Conservation (phyloP, 2,797 vertebrate species). For the Trachurus trachurus region DNA sequence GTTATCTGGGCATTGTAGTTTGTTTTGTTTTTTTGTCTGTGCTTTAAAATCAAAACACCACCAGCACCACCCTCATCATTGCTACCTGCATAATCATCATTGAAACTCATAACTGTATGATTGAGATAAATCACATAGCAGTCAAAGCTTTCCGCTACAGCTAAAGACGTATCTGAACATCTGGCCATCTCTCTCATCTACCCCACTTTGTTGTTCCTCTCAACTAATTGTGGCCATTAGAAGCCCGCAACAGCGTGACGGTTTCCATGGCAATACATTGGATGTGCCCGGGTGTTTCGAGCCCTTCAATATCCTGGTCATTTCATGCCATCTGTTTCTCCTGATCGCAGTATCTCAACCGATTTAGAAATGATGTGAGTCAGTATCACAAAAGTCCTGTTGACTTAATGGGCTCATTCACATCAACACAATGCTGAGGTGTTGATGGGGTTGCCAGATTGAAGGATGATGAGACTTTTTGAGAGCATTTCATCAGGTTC, state of each 20-base stretch:
- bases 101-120: constrained; percentile 41
- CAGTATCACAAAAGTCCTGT: constrained; percentile 38
- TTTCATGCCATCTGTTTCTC: constrained; percentile 81
- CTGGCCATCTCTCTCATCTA: constrained; percentile 68
- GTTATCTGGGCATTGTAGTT: not conserved
- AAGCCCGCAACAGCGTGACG: constrained; percentile 70
- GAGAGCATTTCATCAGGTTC: constrained; percentile 32
- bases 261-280: constrained; percentile 76
- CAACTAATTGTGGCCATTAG: constrained; percentile 77
- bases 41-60: constrained; percentile 18
- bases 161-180: constrained; percentile 72
- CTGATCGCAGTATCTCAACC: constrained; percentile 55
- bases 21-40: constrained; percentile 6
- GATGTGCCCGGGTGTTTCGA: constrained; percentile 59
- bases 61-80: constrained; percentile 46
- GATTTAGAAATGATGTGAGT: constrained; percentile 67
- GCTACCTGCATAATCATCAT: constrained; percentile 55
- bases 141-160: constrained; percentile 39
- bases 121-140: constrained; percentile 59
- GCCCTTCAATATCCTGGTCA: constrained; percentile 65
- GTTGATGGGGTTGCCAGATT: constrained; percentile 44
- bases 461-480: constrained; percentile 22
- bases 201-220: constrained; percentile 69
- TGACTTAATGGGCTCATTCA: constrained; percentile 44
- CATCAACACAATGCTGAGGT: constrained; percentile 28